Conservation (phyloP, 1,140 invertebrate genomes). For the Globodera rostochiensis region DNA sequence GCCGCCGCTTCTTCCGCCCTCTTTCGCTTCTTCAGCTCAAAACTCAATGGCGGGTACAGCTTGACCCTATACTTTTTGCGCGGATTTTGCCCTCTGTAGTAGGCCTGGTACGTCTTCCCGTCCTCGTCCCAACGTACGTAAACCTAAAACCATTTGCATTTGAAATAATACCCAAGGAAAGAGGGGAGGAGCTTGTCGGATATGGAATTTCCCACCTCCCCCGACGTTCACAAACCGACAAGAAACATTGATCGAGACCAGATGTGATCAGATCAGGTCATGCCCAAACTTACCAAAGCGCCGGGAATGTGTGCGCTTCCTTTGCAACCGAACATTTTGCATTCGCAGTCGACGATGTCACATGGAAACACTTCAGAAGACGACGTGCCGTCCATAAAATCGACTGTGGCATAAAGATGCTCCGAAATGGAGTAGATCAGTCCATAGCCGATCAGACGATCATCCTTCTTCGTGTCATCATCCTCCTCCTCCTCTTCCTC, state of each 20-base stretch:
- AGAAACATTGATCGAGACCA: no score
- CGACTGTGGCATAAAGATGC: constrained; percentile 30
- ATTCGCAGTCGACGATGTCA: constrained; percentile 39
- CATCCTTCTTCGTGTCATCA: not conserved
- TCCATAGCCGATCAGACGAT: constrained; percentile 23
- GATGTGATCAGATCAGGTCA: not conserved
- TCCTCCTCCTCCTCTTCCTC: constrained; percentile 5
- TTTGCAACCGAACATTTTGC: constrained; percentile 40
- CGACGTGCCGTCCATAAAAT: constrained; percentile 38
- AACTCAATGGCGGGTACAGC: constrained; percentile 2
- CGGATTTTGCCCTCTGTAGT: constrained; percentile 35
- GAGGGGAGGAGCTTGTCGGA: no score
- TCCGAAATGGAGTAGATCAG: constrained; percentile 29
- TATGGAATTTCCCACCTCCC: no score
- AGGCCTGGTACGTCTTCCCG: constrained; percentile 32
- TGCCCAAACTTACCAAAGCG: constrained; percentile 20
- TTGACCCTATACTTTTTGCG: constrained; percentile 18
- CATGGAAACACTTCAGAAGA: constrained; percentile 33
- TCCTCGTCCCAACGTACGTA: constrained; percentile 36
- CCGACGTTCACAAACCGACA: no score
- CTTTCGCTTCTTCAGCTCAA: not conserved
- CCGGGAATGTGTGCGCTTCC: constrained; percentile 40
- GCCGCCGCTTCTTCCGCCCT: not conserved
- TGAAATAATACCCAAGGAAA: not conserved
- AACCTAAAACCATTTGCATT: constrained; percentile 20